These are phyloP conservation scores for Lamellibrachia satsuma DNA, from an alignment of 2,888 invertebrate species.

Conservation along the genomic window DNA sequence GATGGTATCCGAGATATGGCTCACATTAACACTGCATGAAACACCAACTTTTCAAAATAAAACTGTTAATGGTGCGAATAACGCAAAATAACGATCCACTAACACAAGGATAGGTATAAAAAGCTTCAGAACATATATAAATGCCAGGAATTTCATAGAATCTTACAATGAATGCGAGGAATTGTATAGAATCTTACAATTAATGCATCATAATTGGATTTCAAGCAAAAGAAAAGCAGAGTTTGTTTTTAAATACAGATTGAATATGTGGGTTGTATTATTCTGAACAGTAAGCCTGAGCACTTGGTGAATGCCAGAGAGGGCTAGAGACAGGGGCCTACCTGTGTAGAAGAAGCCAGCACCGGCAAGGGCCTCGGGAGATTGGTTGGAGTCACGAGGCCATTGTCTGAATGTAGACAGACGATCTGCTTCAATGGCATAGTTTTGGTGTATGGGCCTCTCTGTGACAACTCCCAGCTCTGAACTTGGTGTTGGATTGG, in stretches of 20 bases:
- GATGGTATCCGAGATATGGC: background rate
- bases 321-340: background rate
- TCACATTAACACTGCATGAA: background rate
- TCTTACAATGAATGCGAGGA: background rate
- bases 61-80: background rate
- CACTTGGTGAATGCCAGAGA: no score
- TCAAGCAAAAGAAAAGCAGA: background rate
- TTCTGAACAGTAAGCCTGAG: no score
- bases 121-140: background rate
- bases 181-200: background rate
- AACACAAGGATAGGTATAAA: background rate
- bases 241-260: no score
- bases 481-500: background rate
- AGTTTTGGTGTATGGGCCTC: background rate
- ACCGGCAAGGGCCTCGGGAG: background rate
- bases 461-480: background rate
- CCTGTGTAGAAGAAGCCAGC: constrained; percentile 1
- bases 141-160: background rate
- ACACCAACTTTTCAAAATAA: background rate
- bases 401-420: constrained; percentile 10
- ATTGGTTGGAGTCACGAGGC: background rate
- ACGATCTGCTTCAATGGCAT: background rate
- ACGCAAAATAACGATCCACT: background rate
- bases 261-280: no score
- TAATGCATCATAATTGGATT: background rate